phyloP scores from a whole-genome alignment of 2,797 vertebrate species.

The Chloroceryle inda region DNA sequence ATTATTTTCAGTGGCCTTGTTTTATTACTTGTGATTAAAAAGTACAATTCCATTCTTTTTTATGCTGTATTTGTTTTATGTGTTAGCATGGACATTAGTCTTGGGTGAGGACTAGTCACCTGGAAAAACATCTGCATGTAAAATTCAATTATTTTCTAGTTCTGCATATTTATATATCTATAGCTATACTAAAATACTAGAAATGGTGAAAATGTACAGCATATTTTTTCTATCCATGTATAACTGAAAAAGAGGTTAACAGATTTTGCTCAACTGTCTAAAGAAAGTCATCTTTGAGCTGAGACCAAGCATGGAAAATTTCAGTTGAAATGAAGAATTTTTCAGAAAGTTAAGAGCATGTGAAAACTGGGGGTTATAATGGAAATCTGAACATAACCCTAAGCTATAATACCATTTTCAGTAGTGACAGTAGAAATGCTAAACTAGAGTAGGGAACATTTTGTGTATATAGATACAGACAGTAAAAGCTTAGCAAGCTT shows the following conservation, averaged over 20 bases:
- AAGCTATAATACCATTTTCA: constrained; percentile 62
- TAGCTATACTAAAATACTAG: background rate
- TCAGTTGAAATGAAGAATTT: constrained; percentile 63
- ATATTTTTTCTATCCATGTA: constrained; percentile 13
- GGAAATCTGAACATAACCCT: constrained; percentile 62
- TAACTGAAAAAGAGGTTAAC: constrained; percentile 54
- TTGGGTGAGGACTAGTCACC: background rate
- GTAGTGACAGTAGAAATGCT: constrained; percentile 14
- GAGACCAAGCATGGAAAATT: constrained; percentile 66
- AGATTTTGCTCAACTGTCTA: constrained; percentile 58
- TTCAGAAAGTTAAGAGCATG: constrained; percentile 57
- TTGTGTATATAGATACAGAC: background rate
- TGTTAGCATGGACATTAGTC: constrained; percentile 19
- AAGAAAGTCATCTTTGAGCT: constrained; percentile 68
- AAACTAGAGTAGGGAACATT: background rate
- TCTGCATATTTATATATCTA: constrained; percentile 6
- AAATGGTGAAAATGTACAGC: constrained; percentile 6
- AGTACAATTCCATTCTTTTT: background rate
- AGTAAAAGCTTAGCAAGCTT: constrained; percentile 28
- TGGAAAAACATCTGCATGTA: constrained; percentile 35
- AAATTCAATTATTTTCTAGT: constrained; percentile 25
- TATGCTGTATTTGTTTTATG: constrained; percentile 1
- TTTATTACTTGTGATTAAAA: background rate
- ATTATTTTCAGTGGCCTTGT: constrained; percentile 54
- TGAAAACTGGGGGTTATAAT: constrained; percentile 62